Base-by-base conservation (phyloP, 92 coral and sea anemone species). In the Epizoanthus illoricatus region DNA sequence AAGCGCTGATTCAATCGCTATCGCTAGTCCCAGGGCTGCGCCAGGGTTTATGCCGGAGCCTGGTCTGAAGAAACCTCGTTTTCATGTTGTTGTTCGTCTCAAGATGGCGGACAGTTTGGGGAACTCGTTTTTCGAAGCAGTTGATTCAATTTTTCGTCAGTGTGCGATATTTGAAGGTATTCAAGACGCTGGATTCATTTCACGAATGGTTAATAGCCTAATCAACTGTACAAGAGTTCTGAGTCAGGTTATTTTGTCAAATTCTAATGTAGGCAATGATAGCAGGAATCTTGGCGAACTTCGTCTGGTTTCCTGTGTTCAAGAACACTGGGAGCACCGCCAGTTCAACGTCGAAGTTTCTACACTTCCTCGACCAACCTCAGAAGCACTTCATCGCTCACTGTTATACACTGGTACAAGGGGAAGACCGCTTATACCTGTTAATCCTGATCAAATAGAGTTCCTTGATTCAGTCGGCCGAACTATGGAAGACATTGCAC, bases 361-460 rank as follows among this genome's bases (percentile, higher is more conserved):
- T 10, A 76, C 58, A 64, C 69, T 85, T 45, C 84, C 88, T 33
- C 80, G 73, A 56, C 84, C 88, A 19, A 85, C 72, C 39, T 75
- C 75, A 47, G 87, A 84, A 75, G 83, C 87, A 45, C 73, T 74
- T 10, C 59, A 57, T 69, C 68, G 87, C 61, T 23, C 74, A 74
- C 21, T 20, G 18, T 18, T 23, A 36, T 74, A 66, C 28, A 60
- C 54, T 59, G 84, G 72, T 19, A 39, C 68, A 0, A 75, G 41
- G 18, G 86, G 90, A 68, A 87, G 90, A 76, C 90, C 84, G 4
- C 62, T 52, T 59, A 80, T 86, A 23, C 82, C 88, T 16, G 41
- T 86, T 20, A 86, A 86, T 52, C 85, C 82, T 75, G 90, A 28
- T 45, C 87, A 82, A 43, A 73, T 82, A 49, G 85, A 87, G 55